phyloP scores from a whole-genome alignment of 2,797 vertebrate species.

The Parauchenoglanis ngamensis region DNA sequence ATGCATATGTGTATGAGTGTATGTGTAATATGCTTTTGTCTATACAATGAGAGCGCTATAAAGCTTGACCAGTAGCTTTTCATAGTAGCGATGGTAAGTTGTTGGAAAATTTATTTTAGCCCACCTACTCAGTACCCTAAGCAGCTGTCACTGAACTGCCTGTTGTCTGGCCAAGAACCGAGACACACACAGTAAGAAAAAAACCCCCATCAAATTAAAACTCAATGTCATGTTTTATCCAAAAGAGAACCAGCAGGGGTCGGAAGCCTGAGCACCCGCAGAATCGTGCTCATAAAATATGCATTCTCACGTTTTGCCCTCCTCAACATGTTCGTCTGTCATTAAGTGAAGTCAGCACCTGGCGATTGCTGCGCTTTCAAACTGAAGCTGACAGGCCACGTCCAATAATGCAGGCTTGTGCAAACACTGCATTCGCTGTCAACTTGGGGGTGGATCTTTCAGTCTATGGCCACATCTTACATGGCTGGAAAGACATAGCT shows the following conservation, averaged over 20 bases:
- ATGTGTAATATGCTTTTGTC: not conserved
- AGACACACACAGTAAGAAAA: conserved; percentile 2
- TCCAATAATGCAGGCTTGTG: conserved; percentile 24
- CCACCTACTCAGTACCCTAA: not conserved
- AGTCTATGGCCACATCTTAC: not conserved
- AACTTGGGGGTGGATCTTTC: conserved; percentile 26
- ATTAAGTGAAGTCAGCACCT: conserved; percentile 47
- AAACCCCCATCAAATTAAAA: not conserved
- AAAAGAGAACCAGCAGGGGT: conserved; percentile 24
- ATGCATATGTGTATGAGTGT: too few species aligned
- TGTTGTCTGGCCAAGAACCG: conserved; percentile 17
- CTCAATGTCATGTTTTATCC: conserved; percentile 39
- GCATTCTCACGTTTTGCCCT: conserved; percentile 44
- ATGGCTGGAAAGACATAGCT: not conserved
- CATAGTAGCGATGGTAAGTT: not conserved
- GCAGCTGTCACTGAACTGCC: not conserved
- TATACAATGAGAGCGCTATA: not conserved
- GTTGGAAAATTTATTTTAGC: not conserved
- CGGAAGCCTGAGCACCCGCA: not conserved
- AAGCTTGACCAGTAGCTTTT: not conserved
- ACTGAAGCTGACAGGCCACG: conserved; percentile 39
- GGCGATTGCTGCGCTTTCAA: conserved; percentile 28
- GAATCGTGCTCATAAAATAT: conserved; percentile 42
- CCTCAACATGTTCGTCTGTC: conserved; percentile 36
- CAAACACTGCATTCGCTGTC: conserved; percentile 23